phyloP scores from a whole-genome alignment of 2,113 vertebrate species.

The Stegostoma tigrinum region DNA sequence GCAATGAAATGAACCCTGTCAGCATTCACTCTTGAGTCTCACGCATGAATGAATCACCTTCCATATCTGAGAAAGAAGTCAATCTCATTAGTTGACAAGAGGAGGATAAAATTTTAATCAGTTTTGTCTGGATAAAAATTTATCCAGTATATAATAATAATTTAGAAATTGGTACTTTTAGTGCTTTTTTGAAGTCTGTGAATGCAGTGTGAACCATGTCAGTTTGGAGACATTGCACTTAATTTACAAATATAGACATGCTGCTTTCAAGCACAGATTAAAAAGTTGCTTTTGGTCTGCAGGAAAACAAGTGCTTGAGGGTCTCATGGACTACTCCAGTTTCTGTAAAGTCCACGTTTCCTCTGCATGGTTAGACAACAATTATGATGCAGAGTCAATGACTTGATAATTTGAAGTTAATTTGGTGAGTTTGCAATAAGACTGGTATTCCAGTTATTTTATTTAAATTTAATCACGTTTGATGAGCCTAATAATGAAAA shows the following conservation, averaged over 20 bases:
- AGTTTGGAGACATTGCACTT: neutral
- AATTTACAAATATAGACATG: neutral
- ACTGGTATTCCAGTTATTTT: constrained; percentile 36
- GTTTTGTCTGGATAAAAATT: neutral
- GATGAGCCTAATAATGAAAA: neutral
- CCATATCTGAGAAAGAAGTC: neutral
- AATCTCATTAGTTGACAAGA: neutral
- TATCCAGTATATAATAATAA: neutral
- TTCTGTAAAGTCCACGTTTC: neutral
- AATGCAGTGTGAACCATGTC: neutral
- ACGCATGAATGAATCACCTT: neutral
- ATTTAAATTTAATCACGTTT: constrained; percentile 28
- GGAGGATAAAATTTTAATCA: neutral
- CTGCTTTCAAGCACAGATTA: neutral
- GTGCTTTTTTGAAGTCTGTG: neutral
- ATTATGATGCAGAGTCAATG: neutral
- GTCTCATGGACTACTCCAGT: neutral
- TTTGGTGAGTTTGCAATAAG: neutral
- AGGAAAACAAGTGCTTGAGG: neutral
- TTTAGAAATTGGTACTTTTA: neutral
- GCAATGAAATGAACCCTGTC: neutral
- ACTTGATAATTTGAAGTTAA: constrained; percentile 4
- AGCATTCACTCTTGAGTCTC: neutral
- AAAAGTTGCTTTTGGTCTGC: neutral
- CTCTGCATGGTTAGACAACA: neutral